Base-by-base conservation (phyloP, 2,113 vertebrate genomes). In the Boulengeromyrus knoepffleri region DNA sequence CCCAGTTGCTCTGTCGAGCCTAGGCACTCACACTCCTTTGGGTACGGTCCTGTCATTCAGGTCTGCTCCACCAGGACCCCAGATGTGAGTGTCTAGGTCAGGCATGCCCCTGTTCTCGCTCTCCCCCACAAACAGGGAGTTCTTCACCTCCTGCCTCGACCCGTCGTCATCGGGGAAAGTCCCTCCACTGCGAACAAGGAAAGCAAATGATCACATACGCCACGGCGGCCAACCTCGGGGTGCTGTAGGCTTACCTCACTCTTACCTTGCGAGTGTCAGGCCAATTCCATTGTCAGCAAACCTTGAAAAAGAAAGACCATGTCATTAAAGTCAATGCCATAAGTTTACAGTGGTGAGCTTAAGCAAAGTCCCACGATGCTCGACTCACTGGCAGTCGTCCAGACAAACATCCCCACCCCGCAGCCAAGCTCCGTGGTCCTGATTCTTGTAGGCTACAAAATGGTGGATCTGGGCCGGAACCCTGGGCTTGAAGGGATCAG, bases 211-310 rank as follows among this genome's bases (percentile, higher is more conserved):
- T 87, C 31, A 42, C 9, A 10, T 70, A 3, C 1, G 1, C 10
- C 62, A 2, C 4, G 1, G 5, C 12, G 17, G 42, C 17, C 80
- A 3, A 17, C 77, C 80, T 42, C 0, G 19, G 5, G 10, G 83
- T 8, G 19, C 42, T 10, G 17, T 9, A 10, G 3, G 27, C 62
- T 39, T 39, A 39, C 36, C 36, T 39, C 2, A 39, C 36, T 24
- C 95, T 94, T 92, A 99, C 98, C 99, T 99, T 0, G 99, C 99
- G 88, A 99, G 93, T n/a, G 99, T 99, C 90, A 99, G 96, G 45
- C 99, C 98, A 9, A 99, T 98, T 90, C 98, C 98, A 0, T 99
- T 99, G 95, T 99, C 99, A 89, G 99, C 97, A 95, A 99, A 99
- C 94, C 99, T 99, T 17, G 45, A 87, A 36, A 31, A 36, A 17